Evolutionary conservation across 2,797 vertebrate genomes (phyloP).

Genomic region (Catamblyrhynchus diadema): DNA sequence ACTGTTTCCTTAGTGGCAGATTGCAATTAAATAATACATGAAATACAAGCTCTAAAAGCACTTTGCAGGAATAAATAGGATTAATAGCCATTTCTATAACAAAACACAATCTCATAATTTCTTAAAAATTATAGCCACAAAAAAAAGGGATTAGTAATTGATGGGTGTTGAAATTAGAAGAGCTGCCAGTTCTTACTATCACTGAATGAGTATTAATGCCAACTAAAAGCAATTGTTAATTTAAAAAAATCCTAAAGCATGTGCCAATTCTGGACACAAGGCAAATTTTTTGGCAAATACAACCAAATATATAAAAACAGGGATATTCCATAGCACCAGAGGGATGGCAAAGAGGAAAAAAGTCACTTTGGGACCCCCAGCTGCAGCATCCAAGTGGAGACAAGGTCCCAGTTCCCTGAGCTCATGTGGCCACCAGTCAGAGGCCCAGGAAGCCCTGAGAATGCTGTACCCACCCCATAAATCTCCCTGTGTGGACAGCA

Average conservation of each 20-base stretch:
- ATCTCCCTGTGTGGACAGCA: background rate
- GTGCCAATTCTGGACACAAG: rapidly evolving
- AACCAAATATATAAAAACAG: background rate
- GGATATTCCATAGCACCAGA: background rate
- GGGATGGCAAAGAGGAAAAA: background rate
- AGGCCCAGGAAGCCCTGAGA: background rate
- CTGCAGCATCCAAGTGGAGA: background rate
- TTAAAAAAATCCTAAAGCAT: background rate
- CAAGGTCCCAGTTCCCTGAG: rapidly evolving
- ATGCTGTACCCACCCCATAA: background rate
- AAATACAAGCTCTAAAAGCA: background rate
- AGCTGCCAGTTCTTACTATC: background rate
- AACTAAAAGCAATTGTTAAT: background rate
- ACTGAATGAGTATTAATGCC: background rate
- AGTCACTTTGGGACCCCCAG: background rate
- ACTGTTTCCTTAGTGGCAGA: background rate
- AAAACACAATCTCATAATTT: background rate
- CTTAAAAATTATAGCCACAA: background rate
- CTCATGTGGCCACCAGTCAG: rapidly evolving
- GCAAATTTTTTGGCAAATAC: background rate
- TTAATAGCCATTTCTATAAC: background rate
- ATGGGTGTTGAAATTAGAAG: background rate
- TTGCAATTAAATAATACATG: background rate
- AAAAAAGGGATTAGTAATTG: background rate
- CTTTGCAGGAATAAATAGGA: background rate